Conservation (phyloP, 2,113 vertebrate genomes). For the human (Homo sapiens) region GRCh38 chr5:14672001-14672500, state of each 20-base stretch:
- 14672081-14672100: neutral
- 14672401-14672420: neutral
- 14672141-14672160: neutral
- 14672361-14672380: neutral
- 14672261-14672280: neutral
- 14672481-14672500: neutral
- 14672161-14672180: neutral
- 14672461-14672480: neutral
- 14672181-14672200: neutral
- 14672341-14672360: neutral
- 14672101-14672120: neutral
- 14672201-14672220: neutral
- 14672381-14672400: neutral
- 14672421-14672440: neutral
- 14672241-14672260: neutral
- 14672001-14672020: neutral
- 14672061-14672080: neutral
- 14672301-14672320: neutral
- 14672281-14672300: neutral
- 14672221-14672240: neutral
- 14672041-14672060: neutral
- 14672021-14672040: neutral
- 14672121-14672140: neutral
- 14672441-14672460: neutral
- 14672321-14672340: neutral